Evolutionary conservation across 2,797 vertebrate species (phyloP).

Genomic region (Sphaeramia orbicularis): DNA sequence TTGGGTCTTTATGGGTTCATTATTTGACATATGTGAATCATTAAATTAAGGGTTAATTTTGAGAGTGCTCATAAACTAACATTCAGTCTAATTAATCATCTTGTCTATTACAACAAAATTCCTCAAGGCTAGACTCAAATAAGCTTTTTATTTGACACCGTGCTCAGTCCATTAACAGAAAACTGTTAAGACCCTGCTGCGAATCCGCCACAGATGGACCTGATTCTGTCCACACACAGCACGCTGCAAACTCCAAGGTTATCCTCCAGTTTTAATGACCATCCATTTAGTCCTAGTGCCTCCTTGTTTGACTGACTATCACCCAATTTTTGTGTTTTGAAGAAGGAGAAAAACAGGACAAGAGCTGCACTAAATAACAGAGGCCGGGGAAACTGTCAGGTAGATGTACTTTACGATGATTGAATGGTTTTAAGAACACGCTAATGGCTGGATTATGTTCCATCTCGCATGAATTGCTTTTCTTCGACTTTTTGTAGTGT

Average conservation of each 20-base stretch:
- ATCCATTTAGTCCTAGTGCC: slow-evolving; percentile 37
- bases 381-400: slow-evolving; percentile 55
- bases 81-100: slow-evolving; percentile 22
- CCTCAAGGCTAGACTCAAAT: slow-evolving; percentile 7
- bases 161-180: slow-evolving; percentile 36
- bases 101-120: slow-evolving; percentile 6
- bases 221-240: not conserved
- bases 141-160: slow-evolving; percentile 33
- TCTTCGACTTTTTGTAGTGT: slow-evolving; percentile 17
- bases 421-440: not conserved
- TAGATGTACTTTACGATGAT: slow-evolving; percentile 14
- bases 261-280: slow-evolving; percentile 53
- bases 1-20: too few species aligned
- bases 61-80: too few species aligned
- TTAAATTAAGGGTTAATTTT: too few species aligned
- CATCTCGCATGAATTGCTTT: slow-evolving; percentile 21
- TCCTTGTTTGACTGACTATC: slow-evolving; percentile 43
- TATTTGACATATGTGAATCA: too few species aligned
- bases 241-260: slow-evolving; percentile 39
- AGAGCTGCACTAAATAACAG: slow-evolving; percentile 26
- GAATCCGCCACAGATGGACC: slow-evolving; percentile 49
- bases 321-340: slow-evolving; percentile 39
- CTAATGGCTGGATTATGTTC: slow-evolving; percentile 14
- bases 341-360: slow-evolving; percentile 30
- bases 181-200: slow-evolving; percentile 31